Evolutionary conservation across 2,888 invertebrate species (phyloP).

Genomic region (Tenthredo distinguenda): DNA sequence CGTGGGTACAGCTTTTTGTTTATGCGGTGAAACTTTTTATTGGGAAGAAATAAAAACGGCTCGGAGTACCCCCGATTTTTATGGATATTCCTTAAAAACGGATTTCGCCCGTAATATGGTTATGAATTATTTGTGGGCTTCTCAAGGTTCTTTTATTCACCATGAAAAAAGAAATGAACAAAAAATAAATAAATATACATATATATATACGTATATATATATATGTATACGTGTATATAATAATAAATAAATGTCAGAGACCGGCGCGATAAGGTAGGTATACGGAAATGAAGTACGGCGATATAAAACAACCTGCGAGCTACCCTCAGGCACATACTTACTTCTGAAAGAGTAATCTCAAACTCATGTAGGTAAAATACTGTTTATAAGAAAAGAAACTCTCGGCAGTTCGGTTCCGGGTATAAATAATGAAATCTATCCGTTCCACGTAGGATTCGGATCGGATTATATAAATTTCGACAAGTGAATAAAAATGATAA

Average conservation of each 20-base stretch:
- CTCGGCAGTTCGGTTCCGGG: neutral
- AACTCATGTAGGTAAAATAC: conserved; percentile 2
- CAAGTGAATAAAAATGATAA: neutral
- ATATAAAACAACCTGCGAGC: conserved; percentile 22
- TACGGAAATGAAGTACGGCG: conserved; percentile 33
- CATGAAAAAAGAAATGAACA: neutral
- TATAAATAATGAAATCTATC: neutral
- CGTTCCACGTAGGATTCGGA: neutral
- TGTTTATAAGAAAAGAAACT: neutral
- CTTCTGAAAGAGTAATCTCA: conserved; percentile 23
- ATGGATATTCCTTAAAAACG: neutral
- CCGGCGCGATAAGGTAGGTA: conserved; percentile 20
- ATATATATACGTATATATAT: neutral
- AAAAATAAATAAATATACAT: neutral
- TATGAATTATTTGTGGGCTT: neutral
- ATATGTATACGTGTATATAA: neutral
- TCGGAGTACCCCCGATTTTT: neutral
- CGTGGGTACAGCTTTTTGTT: no score
- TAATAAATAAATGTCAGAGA: conserved; percentile 10
- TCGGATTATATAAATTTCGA: neutral
- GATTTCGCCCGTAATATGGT: neutral
- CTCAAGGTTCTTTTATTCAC: conserved; percentile 2
- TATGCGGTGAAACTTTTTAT: neutral
- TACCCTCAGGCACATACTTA: conserved; percentile 28
- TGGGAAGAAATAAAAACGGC: neutral